phyloP scores from a whole-genome alignment of 2,888 invertebrate genomes.

The Metalampra italica region DNA sequence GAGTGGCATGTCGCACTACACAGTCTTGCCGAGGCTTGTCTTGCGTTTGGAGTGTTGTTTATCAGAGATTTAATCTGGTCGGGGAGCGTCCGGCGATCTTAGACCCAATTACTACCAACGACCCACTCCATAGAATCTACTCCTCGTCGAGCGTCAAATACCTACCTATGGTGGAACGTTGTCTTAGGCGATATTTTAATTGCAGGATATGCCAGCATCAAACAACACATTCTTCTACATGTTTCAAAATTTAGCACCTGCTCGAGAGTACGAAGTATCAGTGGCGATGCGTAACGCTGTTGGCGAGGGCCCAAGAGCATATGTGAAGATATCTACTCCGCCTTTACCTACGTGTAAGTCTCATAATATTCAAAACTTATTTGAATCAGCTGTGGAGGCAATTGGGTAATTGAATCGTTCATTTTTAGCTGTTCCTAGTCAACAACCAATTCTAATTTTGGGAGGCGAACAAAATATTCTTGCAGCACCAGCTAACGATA shows the following conservation, averaged over 20 bases:
- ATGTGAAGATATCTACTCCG: slow-evolving; percentile 82
- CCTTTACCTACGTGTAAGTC: slow-evolving; percentile 81
- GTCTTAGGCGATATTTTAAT: background rate
- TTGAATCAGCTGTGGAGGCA: too few species aligned
- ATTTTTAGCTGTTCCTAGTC: slow-evolving; percentile 80
- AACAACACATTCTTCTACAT: slow-evolving; percentile 85
- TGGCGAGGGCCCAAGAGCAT: slow-evolving; percentile 87
- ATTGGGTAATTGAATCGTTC: too few species aligned
- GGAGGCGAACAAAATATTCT: slow-evolving; percentile 83
- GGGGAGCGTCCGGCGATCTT: too few species aligned
- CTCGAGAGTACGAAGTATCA: slow-evolving; percentile 86
- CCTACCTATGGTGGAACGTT: too few species aligned
- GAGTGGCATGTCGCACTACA: too few species aligned
- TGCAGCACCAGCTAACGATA: slow-evolving; percentile 81
- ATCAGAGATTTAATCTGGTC: too few species aligned
- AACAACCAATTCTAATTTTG: slow-evolving; percentile 84
- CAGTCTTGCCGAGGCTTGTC: too few species aligned
- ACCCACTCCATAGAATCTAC: too few species aligned
- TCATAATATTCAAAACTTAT: background rate
- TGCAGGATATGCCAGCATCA: slow-evolving; percentile 85
- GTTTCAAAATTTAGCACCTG: slow-evolving; percentile 85
- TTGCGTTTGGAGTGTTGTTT: too few species aligned
- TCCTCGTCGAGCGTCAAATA: too few species aligned
- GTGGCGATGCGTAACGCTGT: slow-evolving; percentile 88
- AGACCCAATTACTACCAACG: too few species aligned